Base-by-base conservation (phyloP, 2,113 vertebrate genomes). In the Rhinolophus sinicus region DNA sequence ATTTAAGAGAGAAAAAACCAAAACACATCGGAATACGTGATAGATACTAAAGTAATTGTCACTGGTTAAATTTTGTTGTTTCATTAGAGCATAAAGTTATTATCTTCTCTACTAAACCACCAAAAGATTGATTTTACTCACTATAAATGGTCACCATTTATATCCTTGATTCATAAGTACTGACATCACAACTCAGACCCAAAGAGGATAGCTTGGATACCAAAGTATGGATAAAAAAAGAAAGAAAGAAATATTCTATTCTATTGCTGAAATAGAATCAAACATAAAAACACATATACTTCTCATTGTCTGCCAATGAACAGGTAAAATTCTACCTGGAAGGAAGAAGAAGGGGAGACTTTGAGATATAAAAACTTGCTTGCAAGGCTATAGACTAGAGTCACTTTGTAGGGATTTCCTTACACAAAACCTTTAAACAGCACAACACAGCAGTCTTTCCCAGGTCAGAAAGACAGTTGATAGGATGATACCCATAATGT, bases 101-200 rank as follows among this genome's bases (percentile, higher is more conserved):
- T 64, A 91, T 85, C 40, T 81, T 94, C 44, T 80, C 22, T 54
- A 90, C 33, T 33, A 76, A 92, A 65, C 30, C 44, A 82, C 50
- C 40, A 73, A 84, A 83, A 92, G 33, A 33, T 73, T 24, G 30
- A 35, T 70, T 85, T 97, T 94, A 97, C 88, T 94, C 77, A 93
- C 67, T 97, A 24, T 73, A 82, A 93, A 70, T 24, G 35, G 28
- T 92, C 72, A 95, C 5, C 54, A 89, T 64, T 93, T 93, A 73
- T 26, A 93, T 64, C 16, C 33, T 62, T 86, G 72, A 84, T 91
- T 50, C 69, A 4, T 69, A 88, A 84, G 30, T 75, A n/a, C 80
- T 24, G 4, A 78, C 26, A 40, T 95, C 10, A 73, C 26, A 85
- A 93, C 44, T 93, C 73, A 86, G 21, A 75, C 8, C 10, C 24